These are phyloP conservation scores for Melospiza melodia DNA, from an alignment of 2,113 vertebrate genomes.

Conservation along the genomic window DNA sequence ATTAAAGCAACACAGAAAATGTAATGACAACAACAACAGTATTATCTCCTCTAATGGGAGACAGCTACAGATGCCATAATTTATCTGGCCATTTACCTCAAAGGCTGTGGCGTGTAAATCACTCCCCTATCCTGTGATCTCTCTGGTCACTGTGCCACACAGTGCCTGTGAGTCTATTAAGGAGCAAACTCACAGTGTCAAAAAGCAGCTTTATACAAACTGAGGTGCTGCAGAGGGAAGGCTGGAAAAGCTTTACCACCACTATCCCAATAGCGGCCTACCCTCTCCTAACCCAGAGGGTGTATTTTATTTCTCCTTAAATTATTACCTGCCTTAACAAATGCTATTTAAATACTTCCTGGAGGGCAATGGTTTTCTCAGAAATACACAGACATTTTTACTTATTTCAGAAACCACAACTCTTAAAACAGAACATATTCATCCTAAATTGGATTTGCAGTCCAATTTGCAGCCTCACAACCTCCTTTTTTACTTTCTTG, in stretches of 20 bases:
- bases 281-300: not conserved
- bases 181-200: not conserved
- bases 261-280: not conserved
- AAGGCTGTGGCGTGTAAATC: not conserved
- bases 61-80: not conserved
- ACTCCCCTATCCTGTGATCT: not conserved
- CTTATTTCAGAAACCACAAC: not conserved
- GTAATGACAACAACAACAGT: not conserved
- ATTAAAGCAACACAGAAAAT: not conserved
- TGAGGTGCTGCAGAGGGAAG: not conserved
- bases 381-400: not conserved
- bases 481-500: not conserved
- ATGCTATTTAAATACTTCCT: not conserved
- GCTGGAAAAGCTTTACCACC: not conserved
- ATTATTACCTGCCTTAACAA: not conserved
- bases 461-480: not conserved
- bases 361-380: not conserved
- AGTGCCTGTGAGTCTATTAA: rapidly evolving
- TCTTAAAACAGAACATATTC: not conserved
- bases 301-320: not conserved
- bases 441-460: not conserved
- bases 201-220: not conserved
- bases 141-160: not conserved
- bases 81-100: not conserved
- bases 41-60: not conserved